These are phyloP conservation scores for Parus major DNA, from an alignment of 2,113 vertebrate species.

Conservation along the genomic window DNA sequence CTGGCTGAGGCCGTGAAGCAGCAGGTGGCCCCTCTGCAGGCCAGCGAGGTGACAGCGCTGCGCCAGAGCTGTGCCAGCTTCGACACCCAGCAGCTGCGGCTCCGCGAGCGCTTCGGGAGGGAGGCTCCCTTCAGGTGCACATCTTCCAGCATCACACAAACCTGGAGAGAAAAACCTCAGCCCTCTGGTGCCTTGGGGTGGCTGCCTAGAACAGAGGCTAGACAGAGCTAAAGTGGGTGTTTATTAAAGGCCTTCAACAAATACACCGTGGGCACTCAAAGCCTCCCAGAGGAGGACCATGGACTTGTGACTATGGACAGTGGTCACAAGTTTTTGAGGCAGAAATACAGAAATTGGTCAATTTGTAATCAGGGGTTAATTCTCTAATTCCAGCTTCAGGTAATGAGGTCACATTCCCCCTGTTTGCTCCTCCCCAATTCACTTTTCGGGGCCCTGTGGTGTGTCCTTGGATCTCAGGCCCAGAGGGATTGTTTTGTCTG, in stretches of 20 bases:
- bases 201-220: accelerated
- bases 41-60: slow-evolving; percentile 78
- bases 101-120: slow-evolving; percentile 80
- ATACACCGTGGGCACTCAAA: too few species aligned
- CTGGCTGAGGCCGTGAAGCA: slow-evolving; percentile 81
- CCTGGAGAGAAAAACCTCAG: background rate
- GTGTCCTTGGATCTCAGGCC: background rate
- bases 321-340: too few species aligned
- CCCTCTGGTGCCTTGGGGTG: background rate
- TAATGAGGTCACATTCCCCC: background rate
- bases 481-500: background rate
- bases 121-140: slow-evolving; percentile 88
- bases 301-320: too few species aligned
- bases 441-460: accelerated
- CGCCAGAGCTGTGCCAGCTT: slow-evolving; percentile 81
- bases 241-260: background rate
- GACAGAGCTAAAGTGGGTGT: too few species aligned
- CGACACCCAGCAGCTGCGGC: slow-evolving; percentile 80
- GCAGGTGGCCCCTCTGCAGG: slow-evolving; percentile 89
- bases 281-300: background rate
- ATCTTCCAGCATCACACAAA: accelerated
- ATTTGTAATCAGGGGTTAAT: background rate
- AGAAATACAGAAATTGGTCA: background rate
- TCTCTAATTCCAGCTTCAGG: background rate
- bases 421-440: background rate